phyloP scores from a whole-genome alignment of 1,140 invertebrate genomes.

The Bradysia coprophila region DNA sequence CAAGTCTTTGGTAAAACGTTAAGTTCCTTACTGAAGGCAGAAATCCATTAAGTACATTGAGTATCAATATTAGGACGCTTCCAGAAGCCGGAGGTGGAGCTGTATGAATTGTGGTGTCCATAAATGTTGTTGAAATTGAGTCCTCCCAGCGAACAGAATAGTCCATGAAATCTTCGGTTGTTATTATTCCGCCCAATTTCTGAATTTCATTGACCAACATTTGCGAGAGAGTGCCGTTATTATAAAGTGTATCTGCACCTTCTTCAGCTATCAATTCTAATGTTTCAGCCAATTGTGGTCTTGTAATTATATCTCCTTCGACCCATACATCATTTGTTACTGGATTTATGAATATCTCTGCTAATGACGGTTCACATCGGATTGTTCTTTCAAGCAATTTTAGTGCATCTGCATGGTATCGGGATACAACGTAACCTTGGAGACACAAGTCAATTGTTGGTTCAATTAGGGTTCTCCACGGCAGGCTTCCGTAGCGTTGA shows the following conservation, averaged over 20 bases:
- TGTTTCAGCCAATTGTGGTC: conserved; percentile 51
- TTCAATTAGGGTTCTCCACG: conserved; percentile 62
- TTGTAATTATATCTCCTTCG: conserved; percentile 48
- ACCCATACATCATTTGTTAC: conserved; percentile 37
- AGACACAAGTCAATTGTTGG: conserved; percentile 60
- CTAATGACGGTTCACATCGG: conserved; percentile 34
- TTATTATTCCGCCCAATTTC: conserved; percentile 34
- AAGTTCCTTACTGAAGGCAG: conserved; percentile 58
- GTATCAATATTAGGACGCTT: conserved; percentile 52
- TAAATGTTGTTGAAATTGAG: conserved; percentile 27
- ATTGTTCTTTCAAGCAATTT: conserved; percentile 32
- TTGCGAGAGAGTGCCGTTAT: conserved; percentile 40
- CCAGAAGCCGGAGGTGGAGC: conserved; percentile 65
- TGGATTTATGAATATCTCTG: conserved; percentile 47
- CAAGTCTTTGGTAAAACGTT: conserved; percentile 67
- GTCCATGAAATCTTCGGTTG: conserved; percentile 31
- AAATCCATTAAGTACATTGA: conserved; percentile 49
- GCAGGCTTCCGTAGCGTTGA: conserved; percentile 56
- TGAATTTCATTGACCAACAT: conserved; percentile 35
- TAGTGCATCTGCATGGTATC: conserved; percentile 39
- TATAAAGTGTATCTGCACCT: conserved; percentile 42
- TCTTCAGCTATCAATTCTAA: conserved; percentile 45
- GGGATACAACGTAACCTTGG: conserved; percentile 50
- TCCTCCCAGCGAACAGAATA: conserved; percentile 41
- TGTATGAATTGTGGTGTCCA: conserved; percentile 37